phyloP scores from a whole-genome alignment of 2,113 vertebrate species.

The Promerops cafer region DNA sequence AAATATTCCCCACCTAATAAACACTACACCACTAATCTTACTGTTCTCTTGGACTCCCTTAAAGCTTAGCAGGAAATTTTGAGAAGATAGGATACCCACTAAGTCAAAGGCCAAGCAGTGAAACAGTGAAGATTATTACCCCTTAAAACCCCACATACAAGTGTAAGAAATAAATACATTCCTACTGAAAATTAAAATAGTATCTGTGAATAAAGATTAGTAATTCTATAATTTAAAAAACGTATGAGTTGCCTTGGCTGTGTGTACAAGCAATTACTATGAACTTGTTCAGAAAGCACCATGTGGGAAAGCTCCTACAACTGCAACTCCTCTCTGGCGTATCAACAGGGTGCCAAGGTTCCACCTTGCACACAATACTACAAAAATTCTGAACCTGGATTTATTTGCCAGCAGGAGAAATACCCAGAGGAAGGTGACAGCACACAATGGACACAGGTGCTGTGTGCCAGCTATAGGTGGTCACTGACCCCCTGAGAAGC shows the following conservation, averaged over 20 bases:
- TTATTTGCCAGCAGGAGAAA: not conserved
- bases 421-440: not conserved
- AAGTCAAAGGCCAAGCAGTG: not conserved
- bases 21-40: not conserved
- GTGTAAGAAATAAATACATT: not conserved
- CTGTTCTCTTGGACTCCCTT: not conserved
- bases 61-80: not conserved
- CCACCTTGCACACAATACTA: not conserved
- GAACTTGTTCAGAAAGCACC: not conserved
- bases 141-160: not conserved
- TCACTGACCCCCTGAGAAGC: not conserved
- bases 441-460: fast-evolving
- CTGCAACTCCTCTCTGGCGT: not conserved
- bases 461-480: not conserved
- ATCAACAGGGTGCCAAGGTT: not conserved
- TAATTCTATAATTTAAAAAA: not conserved
- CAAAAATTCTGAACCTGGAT: not conserved
- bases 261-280: not conserved
- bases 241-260: not conserved
- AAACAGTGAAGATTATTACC: not conserved
- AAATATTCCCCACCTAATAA: not conserved
- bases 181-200: not conserved
- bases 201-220: not conserved
- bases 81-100: fast-evolving
- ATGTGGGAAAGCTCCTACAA: not conserved